Percentiles rank a stretch among this genome's conserved stretches.
These are phyloP conservation scores for Falco cherrug DNA, from an alignment of 2,797 vertebrate species.

Conservation along the genomic window DNA sequence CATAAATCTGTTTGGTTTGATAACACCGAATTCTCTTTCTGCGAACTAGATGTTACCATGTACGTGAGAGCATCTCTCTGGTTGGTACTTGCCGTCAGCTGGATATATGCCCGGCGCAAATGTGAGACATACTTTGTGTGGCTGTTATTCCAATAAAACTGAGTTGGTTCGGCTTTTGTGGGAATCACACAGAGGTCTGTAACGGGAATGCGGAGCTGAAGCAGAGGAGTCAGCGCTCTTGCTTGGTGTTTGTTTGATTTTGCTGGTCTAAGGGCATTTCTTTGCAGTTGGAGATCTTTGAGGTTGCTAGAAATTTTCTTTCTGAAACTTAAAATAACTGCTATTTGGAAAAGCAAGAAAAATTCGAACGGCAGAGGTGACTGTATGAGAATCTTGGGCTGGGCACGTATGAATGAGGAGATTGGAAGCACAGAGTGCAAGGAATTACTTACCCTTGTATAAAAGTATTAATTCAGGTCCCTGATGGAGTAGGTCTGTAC, in stretches of 20 bases:
- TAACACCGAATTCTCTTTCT: neutral
- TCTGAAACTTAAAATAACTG: neutral
- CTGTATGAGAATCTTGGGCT: fast-evolving
- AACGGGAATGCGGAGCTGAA: fast-evolving
- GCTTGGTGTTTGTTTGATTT: neutral
- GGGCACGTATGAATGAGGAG: neutral
- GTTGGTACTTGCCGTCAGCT: neutral
- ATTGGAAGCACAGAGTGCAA: neutral
- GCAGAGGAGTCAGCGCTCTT: neutral
- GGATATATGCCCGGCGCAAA: neutral
- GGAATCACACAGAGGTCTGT: fast-evolving
- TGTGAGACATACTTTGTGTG: neutral
- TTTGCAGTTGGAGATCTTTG: neutral
- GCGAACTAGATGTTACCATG: no score
- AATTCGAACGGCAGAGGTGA: neutral
- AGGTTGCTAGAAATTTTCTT: neutral
- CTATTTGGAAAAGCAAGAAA: neutral
- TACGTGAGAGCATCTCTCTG: neutral
- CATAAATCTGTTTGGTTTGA: neutral
- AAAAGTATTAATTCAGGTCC: neutral
- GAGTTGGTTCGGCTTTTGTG: neutral
- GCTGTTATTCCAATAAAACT: neutral
- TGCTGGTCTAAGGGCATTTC: neutral
- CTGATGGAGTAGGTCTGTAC: fast-evolving
- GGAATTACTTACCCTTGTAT: fast-evolving